A percentile compares a stretch with the other conserved stretches of the same genome.
Conservation (phyloP, 2,888 invertebrate species). For the Eumerus sabulonum region DNA sequence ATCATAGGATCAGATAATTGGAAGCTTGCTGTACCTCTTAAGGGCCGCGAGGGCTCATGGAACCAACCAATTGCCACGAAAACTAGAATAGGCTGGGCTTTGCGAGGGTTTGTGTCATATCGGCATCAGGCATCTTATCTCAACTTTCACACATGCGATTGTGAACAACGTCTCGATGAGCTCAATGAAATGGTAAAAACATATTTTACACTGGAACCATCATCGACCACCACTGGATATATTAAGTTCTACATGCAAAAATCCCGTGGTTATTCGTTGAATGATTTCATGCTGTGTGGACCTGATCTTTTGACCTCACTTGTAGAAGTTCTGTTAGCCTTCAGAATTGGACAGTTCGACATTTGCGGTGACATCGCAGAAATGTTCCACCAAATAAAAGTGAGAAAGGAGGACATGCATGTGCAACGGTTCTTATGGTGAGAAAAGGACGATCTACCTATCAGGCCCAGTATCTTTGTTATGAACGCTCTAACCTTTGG, state of each 20-base stretch:
- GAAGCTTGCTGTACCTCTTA: conserved; percentile 35
- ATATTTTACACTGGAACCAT: conserved; percentile 47
- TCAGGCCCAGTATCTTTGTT: conserved; percentile 28
- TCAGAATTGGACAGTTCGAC: conserved; percentile 61
- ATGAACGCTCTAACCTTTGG: conserved; percentile 59
- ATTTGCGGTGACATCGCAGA: conserved; percentile 66
- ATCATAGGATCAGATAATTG: conserved; percentile 42
- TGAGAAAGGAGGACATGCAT: conserved; percentile 15
- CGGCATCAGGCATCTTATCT: neutral
- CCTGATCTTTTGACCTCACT: neutral
- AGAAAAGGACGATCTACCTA: neutral
- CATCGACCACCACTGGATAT: conserved; percentile 20
- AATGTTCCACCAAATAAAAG: conserved; percentile 20
- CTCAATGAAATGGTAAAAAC: conserved; percentile 54
- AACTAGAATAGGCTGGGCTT: too few species aligned
- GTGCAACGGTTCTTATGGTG: conserved; percentile 71
- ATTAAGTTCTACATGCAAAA: neutral
- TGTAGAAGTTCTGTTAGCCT: conserved; percentile 2
- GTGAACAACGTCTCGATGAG: conserved; percentile 25
- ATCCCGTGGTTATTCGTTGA: neutral
- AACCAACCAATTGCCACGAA: too few species aligned
- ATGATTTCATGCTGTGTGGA: neutral
- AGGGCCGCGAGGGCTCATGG: conserved; percentile 39
- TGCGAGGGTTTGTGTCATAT: conserved; percentile 17
- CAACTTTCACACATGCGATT: conserved; percentile 55